A percentile compares a stretch with the other conserved stretches of the same genome.
Evolutionary conservation across 2,888 invertebrate genomes (phyloP).

Genomic region (Drosophila helvetica): DNA sequence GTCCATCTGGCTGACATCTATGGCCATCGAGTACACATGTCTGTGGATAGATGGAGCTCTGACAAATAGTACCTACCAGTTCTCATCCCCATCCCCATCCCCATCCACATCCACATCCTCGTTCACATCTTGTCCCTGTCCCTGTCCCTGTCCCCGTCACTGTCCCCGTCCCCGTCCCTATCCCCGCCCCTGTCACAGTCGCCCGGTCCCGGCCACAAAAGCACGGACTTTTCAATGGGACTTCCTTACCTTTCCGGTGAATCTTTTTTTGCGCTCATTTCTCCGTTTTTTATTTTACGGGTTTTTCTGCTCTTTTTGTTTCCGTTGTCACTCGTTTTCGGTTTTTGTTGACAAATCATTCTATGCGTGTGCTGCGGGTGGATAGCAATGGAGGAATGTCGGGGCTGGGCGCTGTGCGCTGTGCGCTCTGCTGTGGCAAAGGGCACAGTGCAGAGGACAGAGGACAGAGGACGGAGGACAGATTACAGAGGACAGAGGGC

Average conservation of each 20-base stretch:
- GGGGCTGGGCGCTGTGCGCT: not conserved
- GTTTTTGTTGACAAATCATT: conserved; percentile 44
- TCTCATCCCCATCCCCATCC: not conserved
- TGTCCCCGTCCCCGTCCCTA: not conserved
- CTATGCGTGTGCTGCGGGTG: conserved; percentile 21
- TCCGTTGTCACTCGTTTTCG: conserved; percentile 11
- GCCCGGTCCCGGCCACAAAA: conserved; percentile 40
- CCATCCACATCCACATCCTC: not conserved
- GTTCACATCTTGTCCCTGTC: not conserved
- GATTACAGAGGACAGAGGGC: conserved; percentile 13
- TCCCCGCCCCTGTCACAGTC: conserved; percentile 24
- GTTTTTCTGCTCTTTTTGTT: conserved; percentile 6
- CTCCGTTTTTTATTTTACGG: conserved; percentile 10
- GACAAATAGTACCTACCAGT: conserved; percentile 29
- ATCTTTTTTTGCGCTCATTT: conserved; percentile 24
- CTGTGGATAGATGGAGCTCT: conserved; percentile 17
- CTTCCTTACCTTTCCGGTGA: conserved; percentile 45
- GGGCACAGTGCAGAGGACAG: not conserved
- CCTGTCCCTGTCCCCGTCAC: not conserved
- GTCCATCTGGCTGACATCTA: conserved; percentile 42
- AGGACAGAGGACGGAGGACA: not conserved
- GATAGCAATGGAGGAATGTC: not conserved
- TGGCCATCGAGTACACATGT: conserved; percentile 44
- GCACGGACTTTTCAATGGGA: conserved; percentile 41
- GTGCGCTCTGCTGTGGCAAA: not conserved